Percentiles rank a stretch among this genome's conserved stretches.
These are phyloP conservation scores for Rhamnusium bicolor DNA, from an alignment of 2,888 invertebrate genomes.

Conservation along the genomic window DNA sequence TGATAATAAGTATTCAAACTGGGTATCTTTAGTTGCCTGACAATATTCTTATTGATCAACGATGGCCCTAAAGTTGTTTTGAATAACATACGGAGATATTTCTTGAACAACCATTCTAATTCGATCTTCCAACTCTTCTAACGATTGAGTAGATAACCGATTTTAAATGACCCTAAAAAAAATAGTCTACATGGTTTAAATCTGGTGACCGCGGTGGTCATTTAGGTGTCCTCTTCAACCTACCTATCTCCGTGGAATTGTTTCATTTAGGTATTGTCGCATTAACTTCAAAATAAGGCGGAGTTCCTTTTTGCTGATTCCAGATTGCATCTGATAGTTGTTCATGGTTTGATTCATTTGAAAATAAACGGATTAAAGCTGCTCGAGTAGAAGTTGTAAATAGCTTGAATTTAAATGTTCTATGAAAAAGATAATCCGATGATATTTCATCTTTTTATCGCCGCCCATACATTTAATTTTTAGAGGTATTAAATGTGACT, in stretches of 20 bases:
- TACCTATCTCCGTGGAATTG: not conserved
- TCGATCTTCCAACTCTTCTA: slow-evolving; percentile 5
- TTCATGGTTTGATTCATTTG: not conserved
- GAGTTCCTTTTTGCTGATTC: not conserved
- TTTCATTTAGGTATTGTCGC: not conserved
- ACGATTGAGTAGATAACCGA: not conserved
- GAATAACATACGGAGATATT: slow-evolving; percentile 9
- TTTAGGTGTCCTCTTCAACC: not conserved
- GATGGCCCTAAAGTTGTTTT: slow-evolving; percentile 13
- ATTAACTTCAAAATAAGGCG: not conserved
- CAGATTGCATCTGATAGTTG: not conserved
- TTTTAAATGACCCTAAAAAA: slow-evolving; percentile 2
- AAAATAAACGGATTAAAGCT: not conserved
- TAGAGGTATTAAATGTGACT: too few relatives aligned
- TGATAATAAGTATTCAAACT: not conserved
- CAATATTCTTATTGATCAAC: slow-evolving; percentile 19
- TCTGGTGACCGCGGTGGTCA: slow-evolving; percentile 11
- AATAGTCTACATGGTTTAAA: not conserved
- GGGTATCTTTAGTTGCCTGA: not conserved
- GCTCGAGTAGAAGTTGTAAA: not conserved
- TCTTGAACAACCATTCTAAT: too few relatives aligned
- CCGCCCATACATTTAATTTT: too few relatives aligned
- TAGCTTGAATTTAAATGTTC: too few relatives aligned
- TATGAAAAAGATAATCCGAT: too few relatives aligned
- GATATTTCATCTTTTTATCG: too few relatives aligned